Evolutionary conservation across 2,888 invertebrate genomes (phyloP).

Genomic region (Poecilus cupreus): DNA sequence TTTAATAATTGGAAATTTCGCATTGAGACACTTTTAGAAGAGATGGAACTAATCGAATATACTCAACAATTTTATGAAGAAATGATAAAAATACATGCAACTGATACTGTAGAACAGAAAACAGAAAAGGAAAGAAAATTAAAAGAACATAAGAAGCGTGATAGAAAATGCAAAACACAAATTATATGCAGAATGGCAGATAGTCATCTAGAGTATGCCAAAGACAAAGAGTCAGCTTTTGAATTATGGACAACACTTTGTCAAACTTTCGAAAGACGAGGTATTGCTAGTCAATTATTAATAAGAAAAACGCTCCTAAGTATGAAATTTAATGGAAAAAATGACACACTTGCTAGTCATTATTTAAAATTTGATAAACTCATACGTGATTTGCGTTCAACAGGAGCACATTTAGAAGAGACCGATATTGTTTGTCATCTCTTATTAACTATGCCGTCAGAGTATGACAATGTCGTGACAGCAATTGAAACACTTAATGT

Average conservation of each 20-base stretch:
- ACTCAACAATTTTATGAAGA: conserved; percentile 37
- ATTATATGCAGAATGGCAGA: conserved; percentile 63
- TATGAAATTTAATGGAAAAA: conserved; percentile 57
- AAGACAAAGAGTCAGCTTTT: conserved; percentile 63
- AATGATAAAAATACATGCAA: background rate
- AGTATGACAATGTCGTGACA: conserved; percentile 63
- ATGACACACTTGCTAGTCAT: conserved; percentile 58
- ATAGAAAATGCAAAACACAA: conserved; percentile 63
- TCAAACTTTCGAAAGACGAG: conserved; percentile 63
- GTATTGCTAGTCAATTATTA: conserved; percentile 63
- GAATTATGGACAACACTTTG: conserved; percentile 62
- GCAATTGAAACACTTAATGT: conserved; percentile 62
- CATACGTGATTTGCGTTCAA: conserved; percentile 62
- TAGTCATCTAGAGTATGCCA: conserved; percentile 62
- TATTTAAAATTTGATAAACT: conserved; percentile 64
- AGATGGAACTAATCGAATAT: conserved; percentile 54
- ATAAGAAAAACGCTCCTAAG: too few species aligned
- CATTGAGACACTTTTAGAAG: conserved; percentile 60
- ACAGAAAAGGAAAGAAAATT: background rate
- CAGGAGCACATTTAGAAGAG: conserved; percentile 62
- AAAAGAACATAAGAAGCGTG: conserved; percentile 1
- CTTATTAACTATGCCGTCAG: conserved; percentile 61
- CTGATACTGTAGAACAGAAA: background rate
- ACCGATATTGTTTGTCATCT: conserved; percentile 63
- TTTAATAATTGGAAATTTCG: conserved; percentile 62